These are phyloP conservation scores for Volucella inflata DNA, from an alignment of 2,888 invertebrate genomes.

Conservation along the genomic window DNA sequence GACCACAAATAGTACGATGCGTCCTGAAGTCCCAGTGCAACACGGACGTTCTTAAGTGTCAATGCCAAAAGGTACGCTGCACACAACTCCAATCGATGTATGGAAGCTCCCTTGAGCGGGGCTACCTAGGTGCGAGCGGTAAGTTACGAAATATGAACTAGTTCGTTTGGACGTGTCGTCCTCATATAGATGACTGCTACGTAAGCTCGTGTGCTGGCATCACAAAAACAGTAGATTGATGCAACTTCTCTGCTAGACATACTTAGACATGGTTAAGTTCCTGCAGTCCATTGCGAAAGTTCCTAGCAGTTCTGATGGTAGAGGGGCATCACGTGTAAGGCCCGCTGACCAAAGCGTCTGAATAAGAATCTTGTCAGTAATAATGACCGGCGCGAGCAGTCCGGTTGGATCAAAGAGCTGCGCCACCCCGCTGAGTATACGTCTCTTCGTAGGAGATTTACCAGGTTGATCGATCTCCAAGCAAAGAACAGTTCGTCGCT, in stretches of 20 bases:
- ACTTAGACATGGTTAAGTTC: slow-evolving; percentile 14
- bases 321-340: slow-evolving; percentile 27
- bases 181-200: slow-evolving; percentile 24
- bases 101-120: slow-evolving; percentile 7
- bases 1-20: slow-evolving; percentile 5
- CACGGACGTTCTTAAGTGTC: slow-evolving; percentile 13
- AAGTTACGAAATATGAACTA: background rate
- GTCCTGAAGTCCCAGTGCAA: slow-evolving; percentile 19
- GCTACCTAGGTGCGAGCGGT: slow-evolving; percentile 27
- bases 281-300: slow-evolving; percentile 19
- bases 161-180: background rate
- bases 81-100: background rate
- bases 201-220: too few species aligned
- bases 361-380: too few species aligned
- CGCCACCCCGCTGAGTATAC: slow-evolving; percentile 26
- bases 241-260: slow-evolving; percentile 2
- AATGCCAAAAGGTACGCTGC: slow-evolving; percentile 11
- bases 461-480: background rate
- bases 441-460: slow-evolving; percentile 22
- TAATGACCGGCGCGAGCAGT: slow-evolving; percentile 36
- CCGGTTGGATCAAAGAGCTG: slow-evolving; percentile 39
- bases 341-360: slow-evolving; percentile 43
- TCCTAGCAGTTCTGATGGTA: slow-evolving; percentile 12
- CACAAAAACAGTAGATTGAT: slow-evolving; percentile 36
- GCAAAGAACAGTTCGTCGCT: slow-evolving; percentile 19